These are phyloP conservation scores for Anser cygnoides DNA, from an alignment of 2,113 vertebrate species.

Conservation along the genomic window DNA sequence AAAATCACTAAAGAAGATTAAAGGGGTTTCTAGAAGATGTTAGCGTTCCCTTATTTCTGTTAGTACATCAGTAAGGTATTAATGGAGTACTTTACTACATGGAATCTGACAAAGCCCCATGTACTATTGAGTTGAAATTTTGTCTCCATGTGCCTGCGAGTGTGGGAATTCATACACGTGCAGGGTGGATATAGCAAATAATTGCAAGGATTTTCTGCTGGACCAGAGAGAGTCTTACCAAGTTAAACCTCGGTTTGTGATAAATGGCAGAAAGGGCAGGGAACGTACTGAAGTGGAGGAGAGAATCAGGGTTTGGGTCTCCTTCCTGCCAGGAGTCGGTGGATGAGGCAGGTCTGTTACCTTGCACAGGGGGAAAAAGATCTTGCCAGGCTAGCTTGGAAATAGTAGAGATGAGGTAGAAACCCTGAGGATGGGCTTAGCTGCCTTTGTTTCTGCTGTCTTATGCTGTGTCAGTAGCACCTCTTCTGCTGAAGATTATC, in stretches of 20 bases:
- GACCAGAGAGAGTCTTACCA: background rate
- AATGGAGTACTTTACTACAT: background rate
- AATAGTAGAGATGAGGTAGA: background rate
- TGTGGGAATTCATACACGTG: rapidly evolving
- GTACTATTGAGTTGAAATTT: background rate
- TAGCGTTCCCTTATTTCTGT: background rate
- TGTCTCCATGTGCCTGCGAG: background rate
- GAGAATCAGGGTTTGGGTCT: background rate
- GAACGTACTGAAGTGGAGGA: background rate
- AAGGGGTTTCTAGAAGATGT: background rate
- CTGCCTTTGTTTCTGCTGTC: background rate
- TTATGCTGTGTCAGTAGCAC: background rate
- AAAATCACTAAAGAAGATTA: background rate
- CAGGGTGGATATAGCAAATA: too few species aligned
- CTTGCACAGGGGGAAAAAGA: rapidly evolving
- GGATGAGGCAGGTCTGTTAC: background rate
- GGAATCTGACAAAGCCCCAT: background rate
- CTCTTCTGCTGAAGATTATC: background rate
- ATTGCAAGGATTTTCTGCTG: background rate
- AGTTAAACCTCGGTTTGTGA: background rate
- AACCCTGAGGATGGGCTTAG: rapidly evolving
- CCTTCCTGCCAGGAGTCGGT: background rate
- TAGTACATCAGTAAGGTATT: background rate
- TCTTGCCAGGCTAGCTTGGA: background rate
- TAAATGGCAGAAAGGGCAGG: background rate